These are phyloP conservation scores for Meandrusa payeni DNA, from an alignment of 2,888 invertebrate genomes.

Conservation along the genomic window DNA sequence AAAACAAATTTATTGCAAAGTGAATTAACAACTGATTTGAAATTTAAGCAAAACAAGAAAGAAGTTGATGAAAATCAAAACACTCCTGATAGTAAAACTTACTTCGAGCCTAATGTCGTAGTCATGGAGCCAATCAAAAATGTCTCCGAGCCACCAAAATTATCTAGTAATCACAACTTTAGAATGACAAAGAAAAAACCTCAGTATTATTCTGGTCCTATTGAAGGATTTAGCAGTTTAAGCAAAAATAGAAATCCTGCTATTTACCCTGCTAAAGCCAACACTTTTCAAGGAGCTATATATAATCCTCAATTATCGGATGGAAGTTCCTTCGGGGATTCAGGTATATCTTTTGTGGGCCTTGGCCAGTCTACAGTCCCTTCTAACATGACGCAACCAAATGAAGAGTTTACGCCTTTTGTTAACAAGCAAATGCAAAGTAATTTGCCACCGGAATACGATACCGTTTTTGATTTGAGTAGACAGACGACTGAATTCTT, in stretches of 20 bases:
- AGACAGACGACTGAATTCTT: constrained; percentile 49
- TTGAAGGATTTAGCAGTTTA: constrained; percentile 63
- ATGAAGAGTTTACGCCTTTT: constrained; percentile 25
- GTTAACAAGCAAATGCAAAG: constrained; percentile 31
- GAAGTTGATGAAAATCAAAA: constrained; percentile 1
- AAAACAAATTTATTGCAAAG: too few species aligned
- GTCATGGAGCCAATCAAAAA: constrained; percentile 40
- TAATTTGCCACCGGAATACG: constrained; percentile 35
- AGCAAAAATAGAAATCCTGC: constrained; percentile 63
- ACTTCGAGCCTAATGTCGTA: constrained; percentile 10
- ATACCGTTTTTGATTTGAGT: constrained; percentile 63
- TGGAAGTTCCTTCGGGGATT: constrained; percentile 24
- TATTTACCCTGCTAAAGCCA: constrained; percentile 42
- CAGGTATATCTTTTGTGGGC: constrained; percentile 26
- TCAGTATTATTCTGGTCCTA: constrained; percentile 74
- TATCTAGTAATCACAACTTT: constrained; percentile 48
- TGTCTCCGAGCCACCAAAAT: constrained; percentile 59
- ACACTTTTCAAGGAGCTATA: constrained; percentile 50
- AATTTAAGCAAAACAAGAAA: constrained; percentile 26
- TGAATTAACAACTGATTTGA: too few species aligned
- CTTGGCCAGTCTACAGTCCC: constrained; percentile 21
- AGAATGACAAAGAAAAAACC: constrained; percentile 68
- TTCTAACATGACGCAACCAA: constrained; percentile 38
- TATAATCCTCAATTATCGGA: constrained; percentile 47
- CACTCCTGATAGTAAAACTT: not conserved